Evolutionary conservation across 2,113 vertebrate genomes (phyloP), one percentile per base, ranked within the genome.

Genomic region (Astur gentilis): DNA sequence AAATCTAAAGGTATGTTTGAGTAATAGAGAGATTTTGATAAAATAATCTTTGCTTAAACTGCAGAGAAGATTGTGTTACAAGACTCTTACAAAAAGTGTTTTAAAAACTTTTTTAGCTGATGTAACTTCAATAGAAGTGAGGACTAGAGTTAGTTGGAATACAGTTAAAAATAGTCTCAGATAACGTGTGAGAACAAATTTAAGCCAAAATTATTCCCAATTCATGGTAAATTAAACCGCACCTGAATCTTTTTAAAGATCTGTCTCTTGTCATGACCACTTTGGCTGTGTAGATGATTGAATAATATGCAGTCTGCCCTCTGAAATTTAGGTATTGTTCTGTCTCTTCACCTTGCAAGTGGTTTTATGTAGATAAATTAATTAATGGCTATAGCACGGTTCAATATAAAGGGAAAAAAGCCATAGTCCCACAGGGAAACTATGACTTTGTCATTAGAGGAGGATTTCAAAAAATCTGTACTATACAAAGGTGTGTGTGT

Each of bases 1-100:
- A 98, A 97, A 90, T 95, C 86, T 75, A 83, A 95, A 97, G 98
- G 97, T 98, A 94, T n/a, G 93, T 84, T 78, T 82, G 22, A 52
- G 14, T 10, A 80, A 83, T 9, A 55, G 34, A 95, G n/a, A 52
- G 36, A 66, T 73, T 89, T 94, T 72, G 3, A 44, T 40, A 71
- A 88, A 87, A 62, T 26, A 73, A 34, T 47, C 7, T 83, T 77
- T 31, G 7, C 18, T 69, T 87, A 70, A 87, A 60, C 29, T 70
- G 14, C 26, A 83, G 32, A 91, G 58, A 81, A 88, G 22, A 52
- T n/a, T 60, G 32, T 55, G 25, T 81, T 81, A 62, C 23, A 60
- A 83, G 60, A 55, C 16, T 52, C 14, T 45, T 49, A 69, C 6
- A 42, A 16, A 87, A 72, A 57, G 54, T 25, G 22, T 66, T 88